Evolutionary conservation across 2,888 invertebrate genomes (phyloP).

Genomic region (Ferrisia virgata): DNA sequence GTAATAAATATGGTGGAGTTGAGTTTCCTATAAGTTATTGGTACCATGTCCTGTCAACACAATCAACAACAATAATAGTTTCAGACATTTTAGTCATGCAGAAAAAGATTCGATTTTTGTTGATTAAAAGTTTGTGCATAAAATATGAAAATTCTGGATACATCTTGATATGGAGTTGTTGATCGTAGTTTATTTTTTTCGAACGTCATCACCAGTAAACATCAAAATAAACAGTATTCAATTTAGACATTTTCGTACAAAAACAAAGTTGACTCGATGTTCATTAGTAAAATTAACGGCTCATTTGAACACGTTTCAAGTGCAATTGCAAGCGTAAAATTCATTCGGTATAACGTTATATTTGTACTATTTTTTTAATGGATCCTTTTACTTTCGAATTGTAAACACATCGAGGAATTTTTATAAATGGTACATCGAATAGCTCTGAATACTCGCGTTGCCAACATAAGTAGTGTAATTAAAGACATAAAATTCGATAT

Average conservation of each 20-base stretch:
- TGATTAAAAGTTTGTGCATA: background rate
- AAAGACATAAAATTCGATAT: background rate
- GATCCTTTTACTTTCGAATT: background rate
- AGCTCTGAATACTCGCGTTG: background rate
- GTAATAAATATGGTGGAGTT: background rate
- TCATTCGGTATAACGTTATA: background rate
- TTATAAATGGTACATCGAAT: background rate
- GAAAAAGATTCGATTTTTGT: background rate
- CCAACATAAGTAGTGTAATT: background rate
- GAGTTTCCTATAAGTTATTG: background rate
- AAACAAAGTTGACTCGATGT: background rate
- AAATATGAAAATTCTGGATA: background rate
- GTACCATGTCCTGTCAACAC: background rate
- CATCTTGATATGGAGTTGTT: background rate
- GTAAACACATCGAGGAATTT: background rate
- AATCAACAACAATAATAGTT: background rate
- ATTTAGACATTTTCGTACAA: background rate
- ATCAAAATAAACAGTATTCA: background rate
- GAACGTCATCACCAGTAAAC: background rate
- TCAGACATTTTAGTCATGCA: background rate
- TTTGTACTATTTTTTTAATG: background rate
- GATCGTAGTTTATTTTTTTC: background rate
- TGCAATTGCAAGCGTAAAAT: background rate
- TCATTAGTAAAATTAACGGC: background rate
- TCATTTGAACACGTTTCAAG: background rate